phyloP scores from a whole-genome alignment of 2,113 vertebrate genomes.

The Hassar affinis region DNA sequence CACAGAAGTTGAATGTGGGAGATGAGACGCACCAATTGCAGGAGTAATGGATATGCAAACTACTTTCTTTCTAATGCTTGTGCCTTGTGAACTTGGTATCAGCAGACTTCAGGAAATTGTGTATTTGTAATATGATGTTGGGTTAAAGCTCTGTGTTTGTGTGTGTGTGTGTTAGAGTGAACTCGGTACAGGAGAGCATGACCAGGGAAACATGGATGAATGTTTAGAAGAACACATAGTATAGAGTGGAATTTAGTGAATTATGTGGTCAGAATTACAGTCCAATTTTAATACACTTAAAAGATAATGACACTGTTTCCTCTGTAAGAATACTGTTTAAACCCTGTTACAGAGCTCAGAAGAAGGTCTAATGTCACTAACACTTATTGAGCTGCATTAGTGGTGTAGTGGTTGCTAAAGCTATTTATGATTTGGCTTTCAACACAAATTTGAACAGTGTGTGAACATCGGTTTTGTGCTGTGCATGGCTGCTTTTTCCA shows the following conservation, averaged over 20 bases:
- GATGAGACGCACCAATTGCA: not conserved
- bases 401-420: not conserved
- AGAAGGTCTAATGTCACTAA: not conserved
- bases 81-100: not conserved
- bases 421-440: not conserved
- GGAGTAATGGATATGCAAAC: not conserved
- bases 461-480: not conserved
- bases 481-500: not conserved
- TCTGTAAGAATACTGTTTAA: not conserved
- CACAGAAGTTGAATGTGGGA: not conserved
- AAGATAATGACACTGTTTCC: not conserved
- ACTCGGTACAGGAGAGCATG: not conserved
- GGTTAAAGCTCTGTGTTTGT: not conserved
- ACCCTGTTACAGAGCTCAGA: not conserved
- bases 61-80: not conserved
- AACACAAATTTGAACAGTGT: not conserved
- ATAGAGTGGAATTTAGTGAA: not conserved
- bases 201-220: not conserved
- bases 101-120: not conserved
- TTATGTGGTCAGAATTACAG: not conserved
- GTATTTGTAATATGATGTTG: not conserved
- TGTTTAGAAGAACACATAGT: not conserved
- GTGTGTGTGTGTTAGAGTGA: not conserved
- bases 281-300: not conserved
- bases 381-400: not conserved